Evolutionary conservation across 1,140 invertebrate species (phyloP).

Genomic region (Frieseomelitta varia): DNA sequence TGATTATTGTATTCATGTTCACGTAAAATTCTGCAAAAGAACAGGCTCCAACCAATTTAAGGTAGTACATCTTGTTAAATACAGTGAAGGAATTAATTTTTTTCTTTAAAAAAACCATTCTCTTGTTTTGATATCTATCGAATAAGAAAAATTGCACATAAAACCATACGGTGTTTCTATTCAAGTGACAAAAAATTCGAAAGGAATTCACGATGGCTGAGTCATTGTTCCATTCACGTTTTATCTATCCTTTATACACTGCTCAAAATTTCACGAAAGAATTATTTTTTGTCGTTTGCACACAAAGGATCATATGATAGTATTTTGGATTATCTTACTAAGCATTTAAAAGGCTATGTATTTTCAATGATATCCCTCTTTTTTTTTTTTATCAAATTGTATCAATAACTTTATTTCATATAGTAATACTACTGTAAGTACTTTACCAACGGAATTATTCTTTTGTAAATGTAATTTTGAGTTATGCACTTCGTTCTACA

Average conservation of each 20-base stretch:
- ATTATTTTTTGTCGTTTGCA: neutral
- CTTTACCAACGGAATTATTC: neutral
- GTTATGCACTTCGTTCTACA: neutral
- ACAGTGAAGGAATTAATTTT: neutral
- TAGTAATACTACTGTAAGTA: neutral
- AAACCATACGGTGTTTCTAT: neutral
- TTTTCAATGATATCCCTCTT: too few species aligned
- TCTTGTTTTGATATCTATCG: neutral
- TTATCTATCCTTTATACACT: neutral
- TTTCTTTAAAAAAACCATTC: neutral
- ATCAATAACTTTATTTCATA: too few species aligned
- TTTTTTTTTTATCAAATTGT: too few species aligned
- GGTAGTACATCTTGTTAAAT: neutral
- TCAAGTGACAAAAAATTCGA: neutral
- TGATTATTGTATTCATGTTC: constrained; percentile 21
- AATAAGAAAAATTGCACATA: neutral
- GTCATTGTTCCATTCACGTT: neutral
- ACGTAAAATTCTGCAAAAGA: neutral
- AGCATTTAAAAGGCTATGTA: neutral
- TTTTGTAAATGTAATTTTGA: constrained; percentile 3
- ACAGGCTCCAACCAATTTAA: neutral
- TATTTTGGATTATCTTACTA: neutral
- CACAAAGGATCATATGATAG: neutral
- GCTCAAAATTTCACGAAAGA: neutral
- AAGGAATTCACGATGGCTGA: neutral